A percentile compares a stretch with the other conserved stretches of the same genome.
phyloP scores from a whole-genome alignment of 35 echinoderm and acorn worm genomes.

The Stichopus chloronotus region DNA sequence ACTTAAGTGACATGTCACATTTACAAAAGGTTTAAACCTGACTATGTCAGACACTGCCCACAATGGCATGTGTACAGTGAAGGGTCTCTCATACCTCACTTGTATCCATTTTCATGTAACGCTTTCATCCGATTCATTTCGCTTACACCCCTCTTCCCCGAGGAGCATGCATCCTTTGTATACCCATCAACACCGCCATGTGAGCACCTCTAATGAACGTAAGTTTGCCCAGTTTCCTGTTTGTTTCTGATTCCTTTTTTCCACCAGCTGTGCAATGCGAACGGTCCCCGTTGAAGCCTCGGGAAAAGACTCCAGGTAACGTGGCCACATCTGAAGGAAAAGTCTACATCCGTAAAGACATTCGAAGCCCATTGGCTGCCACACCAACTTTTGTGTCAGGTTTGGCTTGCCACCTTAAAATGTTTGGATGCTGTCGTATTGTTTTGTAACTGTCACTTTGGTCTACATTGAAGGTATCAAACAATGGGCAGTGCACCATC shows the following conservation, averaged over 20 bases:
- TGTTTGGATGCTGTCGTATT: constrained; percentile 34
- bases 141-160: not conserved
- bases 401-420: constrained; percentile 26
- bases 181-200: not conserved
- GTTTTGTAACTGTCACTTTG: too few relatives aligned
- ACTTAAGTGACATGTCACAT: too few relatives aligned
- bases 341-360: constrained; percentile 98
- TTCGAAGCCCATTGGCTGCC: constrained; percentile 94
- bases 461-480: too few relatives aligned
- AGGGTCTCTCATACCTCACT: too few relatives aligned
- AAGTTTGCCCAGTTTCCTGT: constrained; percentile 68
- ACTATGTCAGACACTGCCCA: too few relatives aligned
- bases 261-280: constrained; percentile 99
- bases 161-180: not conserved
- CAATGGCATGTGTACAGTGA: too few relatives aligned
- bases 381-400: constrained; percentile 92
- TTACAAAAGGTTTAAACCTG: too few relatives aligned
- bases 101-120: too few relatives aligned
- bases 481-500: too few relatives aligned
- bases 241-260: constrained; percentile 62
- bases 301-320: constrained; percentile 96
- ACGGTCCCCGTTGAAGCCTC: constrained; percentile 91
- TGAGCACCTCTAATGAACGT: constrained; percentile 2
- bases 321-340: constrained; percentile 90
- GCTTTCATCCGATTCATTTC: not conserved